A percentile compares a stretch with the other conserved stretches of the same genome.
These are phyloP conservation scores for Dendrolimus kikuchii DNA, from an alignment of 1,140 invertebrate genomes.

Conservation along the genomic window DNA sequence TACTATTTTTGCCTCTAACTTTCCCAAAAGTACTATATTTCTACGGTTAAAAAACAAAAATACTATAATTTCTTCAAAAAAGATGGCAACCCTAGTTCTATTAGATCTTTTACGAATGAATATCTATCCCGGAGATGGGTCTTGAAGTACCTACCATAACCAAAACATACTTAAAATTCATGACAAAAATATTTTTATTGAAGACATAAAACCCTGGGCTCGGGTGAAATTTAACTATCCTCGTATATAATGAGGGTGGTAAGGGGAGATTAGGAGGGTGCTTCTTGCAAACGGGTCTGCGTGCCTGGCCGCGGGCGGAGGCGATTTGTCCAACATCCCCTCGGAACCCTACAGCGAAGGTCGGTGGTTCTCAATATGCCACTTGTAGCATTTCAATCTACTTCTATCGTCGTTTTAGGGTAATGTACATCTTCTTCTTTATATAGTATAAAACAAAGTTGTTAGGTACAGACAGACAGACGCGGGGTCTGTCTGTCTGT, in stretches of 20 bases:
- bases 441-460: too few species aligned
- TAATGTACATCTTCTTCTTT: too few species aligned
- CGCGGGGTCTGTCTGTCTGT: too few species aligned
- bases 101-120: too few species aligned
- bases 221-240: slow-evolving; percentile 51
- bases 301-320: slow-evolving; percentile 55
- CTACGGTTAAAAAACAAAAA: too few species aligned
- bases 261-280: slow-evolving; percentile 51
- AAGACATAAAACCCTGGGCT: slow-evolving; percentile 59
- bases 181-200: slow-evolving; percentile 43
- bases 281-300: slow-evolving; percentile 63
- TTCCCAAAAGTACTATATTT: neutral
- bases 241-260: slow-evolving; percentile 55
- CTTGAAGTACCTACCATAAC: slow-evolving; percentile 3
- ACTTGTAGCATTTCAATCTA: too few species aligned
- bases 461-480: too few species aligned
- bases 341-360: slow-evolving; percentile 39
- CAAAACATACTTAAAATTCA: slow-evolving; percentile 5
- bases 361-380: slow-evolving; percentile 32
- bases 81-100: too few species aligned
- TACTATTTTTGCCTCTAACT: neutral
- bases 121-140: neutral
- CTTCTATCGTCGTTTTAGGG: too few species aligned
- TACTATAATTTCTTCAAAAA: too few species aligned
- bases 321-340: slow-evolving; percentile 54